Evolutionary conservation across 2,888 invertebrate genomes (phyloP), one percentile per base, ranked within the genome.

Genomic region (Leptinotarsa tumamoca): DNA sequence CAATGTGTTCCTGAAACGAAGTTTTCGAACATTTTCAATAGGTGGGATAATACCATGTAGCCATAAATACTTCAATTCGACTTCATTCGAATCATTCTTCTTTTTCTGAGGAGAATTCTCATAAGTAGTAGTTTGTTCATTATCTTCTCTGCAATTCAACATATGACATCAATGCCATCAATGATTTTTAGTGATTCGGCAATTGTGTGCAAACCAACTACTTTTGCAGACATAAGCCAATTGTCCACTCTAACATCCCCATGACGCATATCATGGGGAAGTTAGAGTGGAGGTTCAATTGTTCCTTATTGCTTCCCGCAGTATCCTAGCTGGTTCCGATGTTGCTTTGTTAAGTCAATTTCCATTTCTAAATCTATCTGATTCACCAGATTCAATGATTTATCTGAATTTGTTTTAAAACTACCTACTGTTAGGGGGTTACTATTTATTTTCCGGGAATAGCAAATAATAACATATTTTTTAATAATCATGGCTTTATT

Each of bases 21-120:
- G 91, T 82, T 95, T 95, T 14, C 98, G 18, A 0, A 98, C 96
- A 89, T 99, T 99, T 88, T 99, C 99, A 75, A 98, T 91, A 0
- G 99, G 98, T 0, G 98, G 97, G 4, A 98, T 97, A 66, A 99
- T 90, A 52, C 99, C 99, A 88, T 99, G 99, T 0, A 97, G 98
- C 92, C 93, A 98, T 3, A 97, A 90, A 89, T 94, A 98, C 86
- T 97, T 97, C 85, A 98, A 98, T 81, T 98, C 97, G 0, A 95
- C 94, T 67, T 82, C 82, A 79, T 90, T 4, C 18, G 95, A 94
- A 88, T 97, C 96, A 86, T 96, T 96, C 85, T 95, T 96, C 87
- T 95, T 96, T 79, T 92, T 93, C 85, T 95, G 95, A 71, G 92
- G 91, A 0, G 94, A 92, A 84, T 96, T 96, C 82, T 96, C 96